Evolutionary conservation across 2,888 invertebrate genomes (phyloP).

Genomic region (Cordilura impudica): DNA sequence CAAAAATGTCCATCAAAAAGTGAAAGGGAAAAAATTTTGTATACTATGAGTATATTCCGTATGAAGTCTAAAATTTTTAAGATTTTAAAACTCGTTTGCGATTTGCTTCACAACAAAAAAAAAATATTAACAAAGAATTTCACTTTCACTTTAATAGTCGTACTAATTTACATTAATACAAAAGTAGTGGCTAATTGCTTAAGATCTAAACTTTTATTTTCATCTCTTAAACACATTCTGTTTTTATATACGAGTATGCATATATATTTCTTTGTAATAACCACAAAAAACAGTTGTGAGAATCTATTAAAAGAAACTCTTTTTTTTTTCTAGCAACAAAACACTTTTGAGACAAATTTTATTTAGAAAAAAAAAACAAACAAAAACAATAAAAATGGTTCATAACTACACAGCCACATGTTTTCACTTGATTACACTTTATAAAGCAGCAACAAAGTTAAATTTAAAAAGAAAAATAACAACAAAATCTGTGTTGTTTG

Average conservation of each 20-base stretch:
- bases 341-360: background rate
- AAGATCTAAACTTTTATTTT: background rate
- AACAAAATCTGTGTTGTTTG: too few species aligned
- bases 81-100: too few species aligned
- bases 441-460: background rate
- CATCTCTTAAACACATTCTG: background rate
- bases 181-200: too few species aligned
- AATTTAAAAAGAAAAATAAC: background rate
- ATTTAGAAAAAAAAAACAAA: background rate
- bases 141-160: too few species aligned
- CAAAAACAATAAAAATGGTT: constrained; percentile 5
- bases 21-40: too few species aligned
- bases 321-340: background rate
- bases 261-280: background rate
- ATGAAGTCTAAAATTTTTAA: too few species aligned
- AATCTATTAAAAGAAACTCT: constrained; percentile 22
- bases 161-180: too few species aligned
- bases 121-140: too few species aligned
- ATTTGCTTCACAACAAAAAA: too few species aligned
- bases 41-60: too few species aligned
- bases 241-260: background rate
- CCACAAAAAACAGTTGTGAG: constrained; percentile 11
- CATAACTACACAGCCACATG: background rate
- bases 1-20: too few species aligned
- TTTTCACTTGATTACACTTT: constrained; percentile 2